These are phyloP conservation scores for Microtus oregoni DNA, from an alignment of 2,113 vertebrate species.

Conservation along the genomic window DNA sequence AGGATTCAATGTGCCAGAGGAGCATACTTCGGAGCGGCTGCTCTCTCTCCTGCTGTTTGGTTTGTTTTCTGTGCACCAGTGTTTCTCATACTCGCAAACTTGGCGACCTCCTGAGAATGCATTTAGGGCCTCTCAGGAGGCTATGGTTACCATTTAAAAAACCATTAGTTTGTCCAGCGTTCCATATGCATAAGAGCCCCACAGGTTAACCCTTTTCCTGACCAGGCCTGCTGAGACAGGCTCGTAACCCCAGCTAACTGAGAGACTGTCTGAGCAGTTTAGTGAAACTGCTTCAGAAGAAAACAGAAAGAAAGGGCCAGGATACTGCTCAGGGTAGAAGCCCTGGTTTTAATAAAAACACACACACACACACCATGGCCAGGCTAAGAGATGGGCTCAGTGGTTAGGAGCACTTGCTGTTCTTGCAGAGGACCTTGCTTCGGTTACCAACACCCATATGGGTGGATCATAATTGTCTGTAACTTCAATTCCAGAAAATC, in stretches of 20 bases:
- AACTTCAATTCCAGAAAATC: background rate
- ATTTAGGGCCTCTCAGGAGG: background rate
- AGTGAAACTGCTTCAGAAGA: background rate
- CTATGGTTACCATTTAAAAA: background rate
- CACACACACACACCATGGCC: background rate
- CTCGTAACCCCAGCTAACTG: background rate
- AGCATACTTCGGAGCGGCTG: background rate
- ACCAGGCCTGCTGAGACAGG: too few relatives aligned
- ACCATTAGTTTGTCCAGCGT: background rate
- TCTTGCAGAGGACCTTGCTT: background rate
- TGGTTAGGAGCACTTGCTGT: background rate
- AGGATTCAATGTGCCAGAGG: background rate
- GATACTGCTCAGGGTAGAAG: background rate
- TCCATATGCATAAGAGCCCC: background rate
- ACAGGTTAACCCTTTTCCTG: background rate
- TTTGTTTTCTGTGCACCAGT: background rate
- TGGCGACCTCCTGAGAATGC: background rate
- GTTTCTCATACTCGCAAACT: background rate
- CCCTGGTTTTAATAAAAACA: background rate
- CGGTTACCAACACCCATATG: background rate
- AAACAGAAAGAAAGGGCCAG: background rate
- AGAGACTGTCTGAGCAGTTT: background rate
- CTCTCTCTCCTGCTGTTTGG: background rate
- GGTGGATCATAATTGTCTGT: background rate
- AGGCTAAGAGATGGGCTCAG: background rate